Evolutionary conservation across 2,113 vertebrate genomes (phyloP), one percentile per base, ranked within the genome.

Genomic region (Clarias macrocephalus): DNA sequence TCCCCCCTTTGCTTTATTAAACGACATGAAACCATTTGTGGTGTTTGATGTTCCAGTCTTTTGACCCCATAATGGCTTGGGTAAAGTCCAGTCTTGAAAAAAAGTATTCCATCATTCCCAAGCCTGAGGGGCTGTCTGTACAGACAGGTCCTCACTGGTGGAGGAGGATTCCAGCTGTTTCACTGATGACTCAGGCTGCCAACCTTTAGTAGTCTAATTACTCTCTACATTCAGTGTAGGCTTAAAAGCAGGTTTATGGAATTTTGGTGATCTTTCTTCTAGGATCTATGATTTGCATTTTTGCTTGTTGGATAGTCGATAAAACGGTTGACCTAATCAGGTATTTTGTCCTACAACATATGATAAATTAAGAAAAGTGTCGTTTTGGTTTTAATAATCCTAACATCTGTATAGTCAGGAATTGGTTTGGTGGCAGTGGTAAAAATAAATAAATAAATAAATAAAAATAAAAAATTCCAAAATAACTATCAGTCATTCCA

Each of bases 121-220:
- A 15, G 59, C 83, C 86, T 72, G 56, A 68, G 83, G 84, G 52
- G 30, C 65, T 87, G 68, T 82, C 83, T 52, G 72, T 52, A 65
- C 84, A 57, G 84, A 60, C 86, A 75, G 42, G 84, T 86, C 59
- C 77, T 59, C 28, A 84, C 75, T 25, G n/a, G 80, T 52, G 37
- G 59, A 33, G 81, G 72, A 82, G 73, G 28, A 83, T 85, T 83
- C 75, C 81, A 84, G 81, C 73, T 81, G 80, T 82, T 66, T 37
- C 54, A 33, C 19, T 12, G 37, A 70, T 87, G 60, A 82, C 76
- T 84, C 60, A 65, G 37, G n/a, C 3, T 72, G n/a, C 60, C 60
- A 68, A 82, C 60, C 59, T 48, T 30, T 23, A 48, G 62, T 30
- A 65, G 30, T 57, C 13, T 56, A 19, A 5, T 52, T 21, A 13